A percentile compares a stretch with the other conserved stretches of the same genome.
Conservation (phyloP, 1,140 invertebrate genomes). For the Reticulitermes speratus region DNA sequence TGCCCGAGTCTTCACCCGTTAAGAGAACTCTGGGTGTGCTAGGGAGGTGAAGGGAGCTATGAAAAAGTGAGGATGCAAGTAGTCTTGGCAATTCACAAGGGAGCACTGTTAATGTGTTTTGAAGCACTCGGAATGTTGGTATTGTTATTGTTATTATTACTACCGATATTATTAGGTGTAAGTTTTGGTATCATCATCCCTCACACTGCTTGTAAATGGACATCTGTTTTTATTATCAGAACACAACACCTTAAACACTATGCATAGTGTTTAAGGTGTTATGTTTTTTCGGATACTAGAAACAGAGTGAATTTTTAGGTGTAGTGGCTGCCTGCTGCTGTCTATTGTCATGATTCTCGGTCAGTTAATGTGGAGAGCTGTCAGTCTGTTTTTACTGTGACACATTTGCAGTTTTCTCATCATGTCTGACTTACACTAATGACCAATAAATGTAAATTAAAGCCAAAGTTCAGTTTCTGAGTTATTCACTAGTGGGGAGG, state of each 20-base stretch:
- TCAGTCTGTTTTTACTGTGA: background rate
- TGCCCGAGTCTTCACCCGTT: slow-evolving; percentile 68
- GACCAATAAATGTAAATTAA: no score
- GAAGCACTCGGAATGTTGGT: background rate
- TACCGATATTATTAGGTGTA: background rate
- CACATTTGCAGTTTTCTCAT: background rate
- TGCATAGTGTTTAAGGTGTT: no score
- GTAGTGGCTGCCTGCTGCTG: background rate
- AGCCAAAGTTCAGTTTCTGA: no score
- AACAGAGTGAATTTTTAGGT: background rate
- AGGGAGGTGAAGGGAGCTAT: slow-evolving; percentile 51
- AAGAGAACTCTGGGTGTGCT: slow-evolving; percentile 62
- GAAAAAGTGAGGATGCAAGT: background rate
- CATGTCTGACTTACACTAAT: no score
- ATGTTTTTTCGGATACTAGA: no score
- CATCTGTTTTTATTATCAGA: no score
- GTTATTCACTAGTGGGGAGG: no score
- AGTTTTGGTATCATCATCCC: no score
- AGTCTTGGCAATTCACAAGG: background rate
- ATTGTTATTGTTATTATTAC: background rate
- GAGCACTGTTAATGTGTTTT: background rate
- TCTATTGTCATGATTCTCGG: background rate
- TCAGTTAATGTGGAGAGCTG: background rate
- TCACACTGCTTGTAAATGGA: no score
- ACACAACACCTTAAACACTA: no score